Conservation (phyloP, 2,888 invertebrate genomes). For the Pandemis cinnamomeana region DNA sequence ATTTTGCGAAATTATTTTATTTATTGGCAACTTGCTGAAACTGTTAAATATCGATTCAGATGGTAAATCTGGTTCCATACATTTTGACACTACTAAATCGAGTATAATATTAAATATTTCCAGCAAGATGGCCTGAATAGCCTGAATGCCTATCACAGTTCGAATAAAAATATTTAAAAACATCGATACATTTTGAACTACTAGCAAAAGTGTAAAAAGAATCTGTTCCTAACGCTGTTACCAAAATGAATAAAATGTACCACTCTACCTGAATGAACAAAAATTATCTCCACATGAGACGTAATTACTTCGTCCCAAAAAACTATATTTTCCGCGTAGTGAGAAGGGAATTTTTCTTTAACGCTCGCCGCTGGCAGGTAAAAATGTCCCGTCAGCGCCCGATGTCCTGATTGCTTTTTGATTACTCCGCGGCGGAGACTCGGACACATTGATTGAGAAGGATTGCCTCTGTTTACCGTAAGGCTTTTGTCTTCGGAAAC, state of each 20-base stretch:
- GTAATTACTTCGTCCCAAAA: conserved; percentile 51
- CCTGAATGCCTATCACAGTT: too few species aligned
- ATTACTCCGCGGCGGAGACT: conserved; percentile 51
- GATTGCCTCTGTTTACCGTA: conserved; percentile 39
- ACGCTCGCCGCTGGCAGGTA: conserved; percentile 36
- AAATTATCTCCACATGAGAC: conserved; percentile 1
- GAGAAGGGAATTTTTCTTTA: conserved; percentile 36
- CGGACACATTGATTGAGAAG: conserved; percentile 42
- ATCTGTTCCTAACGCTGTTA: too few species aligned
- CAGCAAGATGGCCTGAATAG: too few species aligned
- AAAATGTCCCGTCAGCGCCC: conserved; percentile 40
- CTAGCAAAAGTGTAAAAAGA: too few species aligned
- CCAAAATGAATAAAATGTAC: not conserved
- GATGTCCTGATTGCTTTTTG: conserved; percentile 59
- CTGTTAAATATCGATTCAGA: too few species aligned
- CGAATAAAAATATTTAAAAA: too few species aligned
- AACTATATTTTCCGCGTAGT: conserved; percentile 50
- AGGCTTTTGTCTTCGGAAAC: conserved; percentile 38
- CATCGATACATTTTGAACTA: too few species aligned
- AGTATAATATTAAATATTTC: too few species aligned
- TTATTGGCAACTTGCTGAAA: too few species aligned
- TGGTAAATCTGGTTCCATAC: too few species aligned
- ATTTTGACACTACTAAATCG: too few species aligned
- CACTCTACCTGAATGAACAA: not conserved
- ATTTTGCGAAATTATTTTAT: too few species aligned